Percentiles rank a stretch among this genome's conserved stretches.
Conservation (phyloP, 2,888 invertebrate species). For the Troilus luridus region DNA sequence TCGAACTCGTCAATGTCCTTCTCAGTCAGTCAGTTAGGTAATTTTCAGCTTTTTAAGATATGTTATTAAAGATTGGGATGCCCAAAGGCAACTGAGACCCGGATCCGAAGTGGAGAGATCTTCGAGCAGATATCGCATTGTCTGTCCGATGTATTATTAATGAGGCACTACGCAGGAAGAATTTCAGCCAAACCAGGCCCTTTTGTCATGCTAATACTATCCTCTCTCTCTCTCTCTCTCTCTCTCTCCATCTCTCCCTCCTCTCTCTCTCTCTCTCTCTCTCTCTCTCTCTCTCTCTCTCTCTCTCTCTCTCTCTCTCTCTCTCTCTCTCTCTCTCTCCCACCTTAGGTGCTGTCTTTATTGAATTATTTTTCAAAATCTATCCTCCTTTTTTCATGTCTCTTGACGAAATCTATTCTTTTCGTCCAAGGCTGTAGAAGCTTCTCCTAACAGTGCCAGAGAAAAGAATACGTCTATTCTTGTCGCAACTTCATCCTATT, state of each 20-base stretch:
- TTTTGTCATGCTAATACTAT: conserved; percentile 4
- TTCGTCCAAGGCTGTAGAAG: not conserved
- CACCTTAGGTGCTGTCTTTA: not conserved
- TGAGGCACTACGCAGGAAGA: conserved; percentile 18
- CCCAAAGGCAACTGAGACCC: not conserved
- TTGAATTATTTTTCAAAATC: conserved; percentile 28
- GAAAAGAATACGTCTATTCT: not conserved
- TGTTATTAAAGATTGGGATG: not conserved
- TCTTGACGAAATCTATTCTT: conserved; percentile 28
- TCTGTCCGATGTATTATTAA: conserved; percentile 12
- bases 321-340: not conserved
- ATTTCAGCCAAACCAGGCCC: conserved; percentile 21
- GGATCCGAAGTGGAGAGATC: not conserved
- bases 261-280: no score
- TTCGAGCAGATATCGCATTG: not conserved
- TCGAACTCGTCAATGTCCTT: no score
- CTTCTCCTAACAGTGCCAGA: not conserved
- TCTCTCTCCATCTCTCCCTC: no score
- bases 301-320: no score
- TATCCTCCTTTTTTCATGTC: not conserved
- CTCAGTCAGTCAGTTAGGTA: no score
- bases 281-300: no score
- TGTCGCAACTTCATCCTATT: not conserved
- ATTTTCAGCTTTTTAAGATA: no score
- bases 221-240: no score